These are phyloP conservation scores for Drosophila truncata DNA, from an alignment of 1,140 invertebrate species.

Conservation along the genomic window DNA sequence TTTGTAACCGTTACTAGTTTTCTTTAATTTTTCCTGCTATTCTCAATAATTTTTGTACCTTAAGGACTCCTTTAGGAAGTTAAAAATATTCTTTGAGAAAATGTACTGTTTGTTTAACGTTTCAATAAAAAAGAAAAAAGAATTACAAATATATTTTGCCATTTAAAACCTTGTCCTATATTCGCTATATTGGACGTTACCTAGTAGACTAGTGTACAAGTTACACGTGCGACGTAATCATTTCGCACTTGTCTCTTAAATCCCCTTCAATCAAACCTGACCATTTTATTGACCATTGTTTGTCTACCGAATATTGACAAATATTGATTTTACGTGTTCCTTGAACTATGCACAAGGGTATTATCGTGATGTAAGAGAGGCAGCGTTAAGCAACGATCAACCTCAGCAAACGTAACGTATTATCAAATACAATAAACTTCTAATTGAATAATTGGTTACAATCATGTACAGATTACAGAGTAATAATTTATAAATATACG, in stretches of 20 bases:
- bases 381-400: background rate
- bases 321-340: conserved; percentile 19
- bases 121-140: no score
- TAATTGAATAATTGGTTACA: background rate
- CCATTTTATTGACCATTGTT: conserved; percentile 28
- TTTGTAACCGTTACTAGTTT: no score
- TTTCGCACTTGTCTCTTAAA: conserved; percentile 9
- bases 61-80: no score
- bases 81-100: no score
- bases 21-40: no score
- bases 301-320: conserved; percentile 22
- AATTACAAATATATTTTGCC: no score
- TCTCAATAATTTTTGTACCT: no score
- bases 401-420: conserved; percentile 4
- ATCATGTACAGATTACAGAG: background rate
- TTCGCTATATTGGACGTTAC: background rate
- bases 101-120: no score
- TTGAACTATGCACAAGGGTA: conserved; percentile 5
- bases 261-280: conserved; percentile 17
- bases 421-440: conserved; percentile 23
- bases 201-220: background rate
- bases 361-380: conserved; percentile 32
- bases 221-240: conserved; percentile 10
- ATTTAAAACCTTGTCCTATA: background rate
- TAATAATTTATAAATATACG: background rate